Base-by-base conservation (phyloP, 2,113 vertebrate genomes). In the Cyanoderma ruficeps region DNA sequence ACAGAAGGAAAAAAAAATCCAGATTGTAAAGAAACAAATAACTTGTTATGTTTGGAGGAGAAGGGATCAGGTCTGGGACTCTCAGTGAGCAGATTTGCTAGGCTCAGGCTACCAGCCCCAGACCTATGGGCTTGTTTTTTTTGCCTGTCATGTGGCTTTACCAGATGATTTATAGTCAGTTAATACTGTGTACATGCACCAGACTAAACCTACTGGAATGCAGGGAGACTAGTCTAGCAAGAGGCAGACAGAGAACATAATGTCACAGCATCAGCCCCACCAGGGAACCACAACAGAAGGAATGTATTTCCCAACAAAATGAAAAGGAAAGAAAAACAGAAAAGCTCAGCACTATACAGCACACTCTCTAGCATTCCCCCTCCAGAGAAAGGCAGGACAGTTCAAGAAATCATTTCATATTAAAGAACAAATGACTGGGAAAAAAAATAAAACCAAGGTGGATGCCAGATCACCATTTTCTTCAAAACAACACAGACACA, bases 181-280 rank as follows among this genome's bases (percentile, higher is more conserved):
- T 94, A 88, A 90, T 82, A 63, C 59, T 88, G 71, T 57, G 71
- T 96, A 88, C 42, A 77, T 68, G 69, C 76, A 86, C 47, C 85
- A 96, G 82, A 87, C 90, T 92, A 94, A 92, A 96, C 31, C 91
- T 95, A 85, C 68, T 89, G 96, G 96, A 96, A 97, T 96, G 94
- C 79, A 49, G 96, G 83, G 89, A 76, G 92, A 95, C 93, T 81
- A 56, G 94, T 92, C 87, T 81, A 96, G 88, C 94, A 86, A 94
- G 79, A 92, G 76, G 71, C 93, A 93, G 86, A 92, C 31, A 2
- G 75, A 94, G 90, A 96, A 92, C 92, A 70, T n/a, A 95, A 81
- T 92, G 85, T 90, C 94, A 89, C 75, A 80, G 87, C 86, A 94
- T 89, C 64, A 83, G 90, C 88, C 85, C 90, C 89, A 67, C 56